Evolutionary conservation across 2,113 vertebrate species (phyloP), one percentile per base, ranked within the genome.

Genomic region (Apus apus): DNA sequence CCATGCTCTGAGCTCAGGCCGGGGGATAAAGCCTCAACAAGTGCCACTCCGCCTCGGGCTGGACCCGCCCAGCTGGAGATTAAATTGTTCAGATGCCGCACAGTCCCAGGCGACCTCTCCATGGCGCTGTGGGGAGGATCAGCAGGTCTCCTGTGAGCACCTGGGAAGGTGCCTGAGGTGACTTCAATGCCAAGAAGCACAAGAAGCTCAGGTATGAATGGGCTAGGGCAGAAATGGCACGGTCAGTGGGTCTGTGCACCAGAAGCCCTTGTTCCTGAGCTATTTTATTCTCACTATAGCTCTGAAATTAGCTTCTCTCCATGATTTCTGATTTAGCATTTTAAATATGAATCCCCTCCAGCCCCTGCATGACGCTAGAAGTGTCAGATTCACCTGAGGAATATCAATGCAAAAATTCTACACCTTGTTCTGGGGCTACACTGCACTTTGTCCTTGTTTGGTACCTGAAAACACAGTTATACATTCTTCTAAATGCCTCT

Each of bases 81-180:
- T 56, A 30, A 87, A 84, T 84, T 25, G 32, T 50, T 87, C 27
- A 65, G 25, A 76, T 72, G 54, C 77, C 67, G 64, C 68, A 53
- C 5, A 16, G 88, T 64, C 27, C 53, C 15, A 2, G 1, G 2
- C 5, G 13, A 82, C 87, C 87, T 62, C 67, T 67, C 46, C 50
- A 18, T 10, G 20, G 2, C 0, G 0, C 58, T 27, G 29, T 0
- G 0, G 48, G 71, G 58, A 85, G n/a, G 57, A 43, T 27, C 46
- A 58, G 53, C 66, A 73, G 22, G 65, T 46, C 11, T 87, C 61
- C 87, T 62, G 48, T 8, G 17, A 89, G 45, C 77, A 57, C 56
- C 74, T 70, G 78, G 51, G 60, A 57, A 74, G 65, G 51, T 32
- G 61, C 40, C 62, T 14, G 64, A 58, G 54, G 32, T 38, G 4